These are phyloP conservation scores for Columba guinea DNA, from an alignment of 2,797 vertebrate species.

Conservation along the genomic window DNA sequence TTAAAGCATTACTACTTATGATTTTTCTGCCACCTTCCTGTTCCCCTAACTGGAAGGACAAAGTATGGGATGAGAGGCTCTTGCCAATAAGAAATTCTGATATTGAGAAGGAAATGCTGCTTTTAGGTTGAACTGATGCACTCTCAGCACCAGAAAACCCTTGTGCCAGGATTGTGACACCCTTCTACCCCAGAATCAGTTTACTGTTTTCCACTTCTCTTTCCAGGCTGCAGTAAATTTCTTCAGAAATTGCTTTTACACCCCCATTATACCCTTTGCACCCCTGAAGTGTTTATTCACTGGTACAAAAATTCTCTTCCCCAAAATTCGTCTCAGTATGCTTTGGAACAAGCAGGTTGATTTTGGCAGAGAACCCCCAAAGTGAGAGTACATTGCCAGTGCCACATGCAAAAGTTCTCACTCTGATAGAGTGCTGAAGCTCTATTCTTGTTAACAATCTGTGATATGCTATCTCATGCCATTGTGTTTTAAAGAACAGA, in stretches of 20 bases:
- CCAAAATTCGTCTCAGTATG: neutral
- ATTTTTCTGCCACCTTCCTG: neutral
- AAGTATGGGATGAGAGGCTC: neutral
- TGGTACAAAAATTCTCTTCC: neutral
- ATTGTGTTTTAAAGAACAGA: neutral
- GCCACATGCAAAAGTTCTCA: neutral
- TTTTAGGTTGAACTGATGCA: neutral
- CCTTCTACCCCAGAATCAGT: neutral
- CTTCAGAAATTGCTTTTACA: neutral
- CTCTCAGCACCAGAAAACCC: neutral
- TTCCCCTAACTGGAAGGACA: neutral
- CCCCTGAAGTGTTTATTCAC: neutral
- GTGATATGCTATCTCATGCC: neutral
- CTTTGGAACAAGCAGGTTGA: neutral
- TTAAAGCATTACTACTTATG: neutral
- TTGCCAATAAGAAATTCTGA: neutral
- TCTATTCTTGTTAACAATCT: neutral
- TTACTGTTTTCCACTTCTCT: neutral
- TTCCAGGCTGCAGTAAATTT: neutral
- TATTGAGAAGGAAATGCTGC: neutral
- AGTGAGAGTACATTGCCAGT: neutral
- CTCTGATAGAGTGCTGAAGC: neutral
- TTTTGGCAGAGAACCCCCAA: neutral
- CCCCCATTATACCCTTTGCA: neutral
- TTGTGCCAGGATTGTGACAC: neutral